phyloP scores from a whole-genome alignment of 2,113 vertebrate genomes.

The zebrafish (Danio rerio) region DNA sequence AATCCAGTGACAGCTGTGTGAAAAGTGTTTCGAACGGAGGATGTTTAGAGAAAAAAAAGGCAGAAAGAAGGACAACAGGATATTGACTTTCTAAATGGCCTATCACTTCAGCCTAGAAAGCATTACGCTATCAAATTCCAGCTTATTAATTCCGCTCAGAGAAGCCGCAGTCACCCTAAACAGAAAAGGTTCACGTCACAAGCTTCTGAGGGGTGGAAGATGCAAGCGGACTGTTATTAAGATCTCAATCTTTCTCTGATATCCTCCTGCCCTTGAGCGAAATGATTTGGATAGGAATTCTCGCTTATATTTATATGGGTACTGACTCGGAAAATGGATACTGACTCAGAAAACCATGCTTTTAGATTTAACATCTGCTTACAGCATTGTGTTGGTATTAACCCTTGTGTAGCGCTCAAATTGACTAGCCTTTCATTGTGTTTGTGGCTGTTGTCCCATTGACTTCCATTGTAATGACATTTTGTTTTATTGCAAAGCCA shows the following conservation, averaged over 20 bases:
- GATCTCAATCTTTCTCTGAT: slow-evolving; percentile 1
- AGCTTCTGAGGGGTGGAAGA: slow-evolving; percentile 14
- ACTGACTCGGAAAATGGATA: too few species aligned
- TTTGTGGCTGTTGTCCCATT: too few species aligned
- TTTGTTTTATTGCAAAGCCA: too few species aligned
- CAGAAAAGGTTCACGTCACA: slow-evolving; percentile 14
- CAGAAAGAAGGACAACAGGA: background rate
- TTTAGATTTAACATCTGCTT: too few species aligned
- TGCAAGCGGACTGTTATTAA: slow-evolving; percentile 17
- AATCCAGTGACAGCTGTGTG: background rate
- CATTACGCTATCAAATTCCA: background rate
- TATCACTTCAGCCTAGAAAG: background rate
- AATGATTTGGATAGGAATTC: background rate
- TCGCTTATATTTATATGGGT: background rate
- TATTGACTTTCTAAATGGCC: slow-evolving; percentile 8
- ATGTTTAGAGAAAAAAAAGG: background rate
- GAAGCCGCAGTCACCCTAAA: background rate
- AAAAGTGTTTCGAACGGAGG: background rate
- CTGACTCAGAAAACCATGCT: too few species aligned
- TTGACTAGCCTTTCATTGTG: too few species aligned
- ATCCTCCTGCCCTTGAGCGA: slow-evolving; percentile 14
- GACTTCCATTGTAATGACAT: too few species aligned
- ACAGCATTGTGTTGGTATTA: too few species aligned
- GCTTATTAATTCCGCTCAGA: slow-evolving; percentile 1
- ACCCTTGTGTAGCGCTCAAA: too few species aligned